Base-by-base conservation (phyloP, 1,140 invertebrate genomes). In the Cephus cinctus region DNA sequence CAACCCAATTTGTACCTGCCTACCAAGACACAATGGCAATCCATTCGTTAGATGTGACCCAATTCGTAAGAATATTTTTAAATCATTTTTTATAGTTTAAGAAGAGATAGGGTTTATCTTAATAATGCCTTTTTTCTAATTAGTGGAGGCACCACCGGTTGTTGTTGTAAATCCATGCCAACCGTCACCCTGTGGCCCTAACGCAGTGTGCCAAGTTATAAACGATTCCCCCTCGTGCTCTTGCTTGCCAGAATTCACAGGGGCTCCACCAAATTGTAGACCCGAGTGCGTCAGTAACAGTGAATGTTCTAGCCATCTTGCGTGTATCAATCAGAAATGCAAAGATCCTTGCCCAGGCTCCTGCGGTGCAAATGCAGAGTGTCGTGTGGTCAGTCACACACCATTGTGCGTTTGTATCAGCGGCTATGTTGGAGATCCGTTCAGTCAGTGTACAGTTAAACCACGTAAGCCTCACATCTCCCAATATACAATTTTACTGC, bases 301-400 rank as follows among this genome's bases (percentile, higher is more conserved):
- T 21, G 85, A 89, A 63, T 87, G 86, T 59, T 50, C 78, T 3
- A 67, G 76, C 20, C 77, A 80, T n/a, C 73, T 81, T 50, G 84
- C 86, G 0, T 89, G 87, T 59, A 74, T 86, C 1, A 83, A 83
- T 62, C 78, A 84, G 50, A 86, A 86, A 72, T 89, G 86, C 61
- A 73, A 70, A 52, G 81, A 89, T 64, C 86, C 86, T n/a, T 88
- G 86, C 54, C 67, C 72, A 11, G 80, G 81, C 2, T 78, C 84
- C 1, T 89, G 87, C 62, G 86, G 86, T 11, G 54, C 59, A 20
- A 80, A 82, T 52, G 80, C 83, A 11, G 69, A 79, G 40, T 87
- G 85, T 63, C 74, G 76, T 22, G 83, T 85, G 16, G 76, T 84
- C 0, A 83, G 81, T 62, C 84, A 87, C 53, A 78, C 78, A 15